These are phyloP conservation scores for Limenitis camilla DNA, from an alignment of 2,888 invertebrate species.

Conservation along the genomic window DNA sequence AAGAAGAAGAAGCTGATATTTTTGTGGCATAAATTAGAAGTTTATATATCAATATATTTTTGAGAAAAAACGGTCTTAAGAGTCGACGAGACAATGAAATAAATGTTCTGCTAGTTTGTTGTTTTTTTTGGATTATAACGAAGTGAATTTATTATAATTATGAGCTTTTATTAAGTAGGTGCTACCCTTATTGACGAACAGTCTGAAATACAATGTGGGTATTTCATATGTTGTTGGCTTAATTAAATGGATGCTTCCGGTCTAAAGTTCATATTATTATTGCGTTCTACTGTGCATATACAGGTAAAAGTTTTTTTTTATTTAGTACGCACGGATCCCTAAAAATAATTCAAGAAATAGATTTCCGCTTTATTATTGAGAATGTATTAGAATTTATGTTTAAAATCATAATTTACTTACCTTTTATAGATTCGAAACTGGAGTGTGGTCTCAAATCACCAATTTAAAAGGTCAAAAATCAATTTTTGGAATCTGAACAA, in stretches of 20 bases:
- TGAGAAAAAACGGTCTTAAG: no score
- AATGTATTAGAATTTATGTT: background rate
- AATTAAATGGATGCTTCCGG: background rate
- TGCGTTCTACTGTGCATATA: background rate
- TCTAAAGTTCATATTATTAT: background rate
- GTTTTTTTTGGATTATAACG: background rate
- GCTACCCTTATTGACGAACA: no score
- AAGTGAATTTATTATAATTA: background rate
- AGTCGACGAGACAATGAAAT: no score
- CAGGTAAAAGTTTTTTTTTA: no score
- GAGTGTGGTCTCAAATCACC: slow-evolving; percentile 4
- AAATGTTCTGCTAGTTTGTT: background rate
- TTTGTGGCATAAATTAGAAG: no score
- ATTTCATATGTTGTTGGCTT: background rate
- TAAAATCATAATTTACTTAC: background rate
- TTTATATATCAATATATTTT: no score
- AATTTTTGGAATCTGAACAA: slow-evolving; percentile 13
- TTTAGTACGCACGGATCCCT: no score
- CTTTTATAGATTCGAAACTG: slow-evolving; percentile 14
- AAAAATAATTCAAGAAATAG: no score
- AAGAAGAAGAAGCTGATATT: no score
- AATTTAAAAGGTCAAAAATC: slow-evolving; percentile 19
- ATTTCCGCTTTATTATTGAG: no score
- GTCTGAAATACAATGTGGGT: no score
- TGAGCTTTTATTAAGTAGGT: no score